Base-by-base conservation (phyloP, 2,888 invertebrate genomes). In the Tetropium fuscum region DNA sequence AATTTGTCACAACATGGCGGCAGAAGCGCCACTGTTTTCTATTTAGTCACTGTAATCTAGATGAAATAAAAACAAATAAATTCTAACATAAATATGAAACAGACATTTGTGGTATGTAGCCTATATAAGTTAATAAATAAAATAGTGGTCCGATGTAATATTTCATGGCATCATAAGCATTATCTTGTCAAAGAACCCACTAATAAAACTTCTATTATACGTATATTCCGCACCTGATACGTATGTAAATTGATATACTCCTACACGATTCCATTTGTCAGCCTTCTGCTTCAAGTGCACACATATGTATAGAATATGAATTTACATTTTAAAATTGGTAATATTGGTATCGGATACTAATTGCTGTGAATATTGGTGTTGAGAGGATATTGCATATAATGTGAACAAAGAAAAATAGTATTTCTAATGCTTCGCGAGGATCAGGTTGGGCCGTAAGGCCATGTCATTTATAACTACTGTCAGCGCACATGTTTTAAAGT, bases 381-480 rank as follows among this genome's bases (percentile, higher is more conserved):
- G 15, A 15, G 3, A 1, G n/a, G 8, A n/a, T 4, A 41, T 22
- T 22, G 22, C 13, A 4, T 40, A 10, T 19, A 40, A 40, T n/a
- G 11, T 22, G 10, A 41, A 22, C 10, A 20, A 1, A 3, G 38
- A 41, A 41, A 7, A 41, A 41, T 41, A 41, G 20, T 41, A 16
- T 10, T 20, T 20, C n/a, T 41, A 20, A 48, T 34, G 34, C 47
- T 32, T 10, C 5, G 18, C 1, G 16, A 2, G 34, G 22, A 34
- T 48, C 47, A 34, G 18, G 20, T 25, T 20, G 34, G 11, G 47
- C 20, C 34, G 15, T 11, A 10, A 11, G 20, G 34, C 20, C 32
- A 15, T 34, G 34, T 34, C 20, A 34, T 48, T 48, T 48, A 48
- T 34, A 48, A 48, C 47, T 48, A 34, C 47, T 48, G 47, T 48